Evolutionary conservation across 2,888 invertebrate species (phyloP).

Genomic region (Marasmarcha lunaedactyla): DNA sequence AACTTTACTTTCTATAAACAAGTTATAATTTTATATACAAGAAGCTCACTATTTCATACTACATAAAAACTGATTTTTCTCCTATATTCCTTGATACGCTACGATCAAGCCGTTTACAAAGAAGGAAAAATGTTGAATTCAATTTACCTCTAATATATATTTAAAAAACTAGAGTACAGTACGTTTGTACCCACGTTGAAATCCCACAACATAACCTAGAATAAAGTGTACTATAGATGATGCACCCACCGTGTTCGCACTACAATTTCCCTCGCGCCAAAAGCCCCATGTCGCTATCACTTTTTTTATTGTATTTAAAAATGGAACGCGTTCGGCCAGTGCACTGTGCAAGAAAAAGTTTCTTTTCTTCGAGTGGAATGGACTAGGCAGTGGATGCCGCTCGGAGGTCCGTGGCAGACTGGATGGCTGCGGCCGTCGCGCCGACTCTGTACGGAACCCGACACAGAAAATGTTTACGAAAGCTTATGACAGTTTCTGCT

Average conservation of each 20-base stretch:
- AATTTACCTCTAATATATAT: too few relatives aligned
- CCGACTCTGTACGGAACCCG: not conserved
- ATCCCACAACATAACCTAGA: conserved; percentile 18
- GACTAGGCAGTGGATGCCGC: not conserved
- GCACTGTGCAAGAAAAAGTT: conserved; percentile 47
- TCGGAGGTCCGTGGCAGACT: conserved; percentile 1
- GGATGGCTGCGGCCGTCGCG: not conserved
- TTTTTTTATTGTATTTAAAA: conserved; percentile 16
- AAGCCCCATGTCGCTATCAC: conserved; percentile 34
- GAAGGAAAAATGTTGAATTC: too few relatives aligned
- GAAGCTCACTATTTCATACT: too few relatives aligned
- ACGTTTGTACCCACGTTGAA: too few relatives aligned
- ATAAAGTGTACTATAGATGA: conserved; percentile 5
- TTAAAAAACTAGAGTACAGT: too few relatives aligned
- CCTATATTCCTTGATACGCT: too few relatives aligned
- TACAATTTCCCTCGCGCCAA: conserved; percentile 27
- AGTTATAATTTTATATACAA: too few relatives aligned
- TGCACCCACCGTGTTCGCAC: conserved; percentile 1
- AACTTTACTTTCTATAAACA: too few relatives aligned
- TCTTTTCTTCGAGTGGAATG: conserved; percentile 28
- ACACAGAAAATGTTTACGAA: not conserved
- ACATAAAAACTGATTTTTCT: too few relatives aligned
- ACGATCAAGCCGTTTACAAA: too few relatives aligned
- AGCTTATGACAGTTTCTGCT: too few relatives aligned
- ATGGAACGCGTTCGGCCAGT: conserved; percentile 26